Evolutionary conservation across 2,113 vertebrate genomes (phyloP), one percentile per base, ranked within the genome.

Genomic region (Struthidea cinerea): DNA sequence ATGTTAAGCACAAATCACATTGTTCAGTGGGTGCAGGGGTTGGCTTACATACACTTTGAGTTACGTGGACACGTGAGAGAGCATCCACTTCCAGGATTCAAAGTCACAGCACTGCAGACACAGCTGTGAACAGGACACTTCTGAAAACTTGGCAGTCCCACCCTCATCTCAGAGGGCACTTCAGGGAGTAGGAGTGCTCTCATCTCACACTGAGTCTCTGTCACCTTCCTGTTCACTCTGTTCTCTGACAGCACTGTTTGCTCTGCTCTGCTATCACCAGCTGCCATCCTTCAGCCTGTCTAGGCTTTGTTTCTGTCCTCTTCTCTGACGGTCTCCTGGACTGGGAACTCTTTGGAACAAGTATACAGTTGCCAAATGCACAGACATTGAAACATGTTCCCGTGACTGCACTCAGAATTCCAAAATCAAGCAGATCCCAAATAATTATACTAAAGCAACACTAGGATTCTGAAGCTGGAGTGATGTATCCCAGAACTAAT

Each of bases 61-160:
- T 53, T 76, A 84, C 0, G 0, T 3, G 26, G 50, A 61, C 55
- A 61, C 0, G 0, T 5, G 33, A 56, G 27, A 65, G 26, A 61
- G 42, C 17, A 35, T 57, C 68, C 26, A 44, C 44, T 78, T 80
- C 15, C 47, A 61, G 9, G 28, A 53, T 39, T 82, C 64, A 87
- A 63, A 37, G 65, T 42, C 50, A 50, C 49, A 57, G 60, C 88
- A 89, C 22, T 41, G 37, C 42, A 57, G 41, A 41, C 27, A 37
- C 0, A 1, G 44, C 33, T 82, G 52, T 42, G 18, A 88, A 64
- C 17, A 73, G 21, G 41, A 69, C 57, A 76, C 7, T 63, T 68
- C 21, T 46, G 20, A 49, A 83, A 90, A 50, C 17, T 6, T 1
- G 0, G 39, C 44, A 39, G 17, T 53, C 42, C 47, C 55, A 30